These are phyloP conservation scores for Anthophora plumipes DNA, from an alignment of 2,888 invertebrate genomes.

Conservation along the genomic window DNA sequence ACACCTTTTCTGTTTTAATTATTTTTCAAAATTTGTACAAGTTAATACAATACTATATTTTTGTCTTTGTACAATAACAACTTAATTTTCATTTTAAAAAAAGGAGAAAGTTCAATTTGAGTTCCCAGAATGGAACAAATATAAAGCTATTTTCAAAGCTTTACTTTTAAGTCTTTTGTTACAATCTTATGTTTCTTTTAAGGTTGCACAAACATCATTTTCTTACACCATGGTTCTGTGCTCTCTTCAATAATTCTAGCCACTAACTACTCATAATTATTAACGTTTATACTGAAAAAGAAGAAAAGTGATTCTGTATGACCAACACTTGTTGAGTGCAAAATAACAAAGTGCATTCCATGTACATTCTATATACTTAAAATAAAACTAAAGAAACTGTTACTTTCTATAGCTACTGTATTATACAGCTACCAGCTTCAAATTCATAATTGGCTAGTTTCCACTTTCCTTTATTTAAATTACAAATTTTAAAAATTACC, in stretches of 20 bases:
- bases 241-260: constrained; percentile 62
- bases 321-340: neutral
- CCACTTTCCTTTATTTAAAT: too few species aligned
- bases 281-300: neutral
- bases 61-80: neutral
- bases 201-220: constrained; percentile 74
- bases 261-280: neutral
- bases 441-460: too few species aligned
- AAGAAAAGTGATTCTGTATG: neutral
- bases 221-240: constrained; percentile 74
- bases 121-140: too few species aligned
- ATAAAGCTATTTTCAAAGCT: too few species aligned
- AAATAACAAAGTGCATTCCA: neutral
- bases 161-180: too few species aligned
- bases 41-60: neutral
- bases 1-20: too few species aligned
- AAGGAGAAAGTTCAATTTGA: too few species aligned
- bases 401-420: neutral
- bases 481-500: too few species aligned
- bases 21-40: neutral
- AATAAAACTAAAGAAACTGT: constrained; percentile 23
- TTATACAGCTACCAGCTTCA: too few species aligned
- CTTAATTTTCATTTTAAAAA: neutral
- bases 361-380: neutral
- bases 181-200: constrained; percentile 40